phyloP scores from a whole-genome alignment of 2,113 vertebrate genomes.

The Cinclus mexicanus region DNA sequence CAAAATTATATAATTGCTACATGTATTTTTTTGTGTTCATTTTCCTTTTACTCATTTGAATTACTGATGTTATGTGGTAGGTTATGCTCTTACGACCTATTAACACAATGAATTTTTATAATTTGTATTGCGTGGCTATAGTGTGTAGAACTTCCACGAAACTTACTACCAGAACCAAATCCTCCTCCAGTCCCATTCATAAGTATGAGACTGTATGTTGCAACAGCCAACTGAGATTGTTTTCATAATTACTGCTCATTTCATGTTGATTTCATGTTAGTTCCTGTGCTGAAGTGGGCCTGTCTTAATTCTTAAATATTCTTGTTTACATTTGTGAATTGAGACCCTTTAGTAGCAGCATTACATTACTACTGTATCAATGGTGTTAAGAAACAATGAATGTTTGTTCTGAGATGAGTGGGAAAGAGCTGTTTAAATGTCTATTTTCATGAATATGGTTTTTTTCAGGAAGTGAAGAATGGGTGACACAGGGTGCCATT shows the following conservation, averaged over 20 bases:
- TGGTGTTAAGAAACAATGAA: conserved; percentile 27
- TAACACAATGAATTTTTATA: not conserved
- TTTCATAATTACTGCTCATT: not conserved
- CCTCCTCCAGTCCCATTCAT: not conserved
- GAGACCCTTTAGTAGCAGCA: not conserved
- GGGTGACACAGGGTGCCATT: conserved; percentile 57
- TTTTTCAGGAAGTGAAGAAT: conserved; percentile 63
- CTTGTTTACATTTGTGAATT: not conserved
- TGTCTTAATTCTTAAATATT: not conserved
- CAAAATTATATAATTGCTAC: not conserved
- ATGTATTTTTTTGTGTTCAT: not conserved
- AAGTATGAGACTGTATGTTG: not conserved
- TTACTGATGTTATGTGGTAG: not conserved
- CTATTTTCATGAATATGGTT: conserved; percentile 64
- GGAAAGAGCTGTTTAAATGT: conserved; percentile 73
- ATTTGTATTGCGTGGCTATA: not conserved
- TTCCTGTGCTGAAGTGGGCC: not conserved
- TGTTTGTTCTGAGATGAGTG: conserved; percentile 72
- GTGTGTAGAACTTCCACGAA: not conserved
- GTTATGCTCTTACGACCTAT: not conserved
- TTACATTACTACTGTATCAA: not conserved
- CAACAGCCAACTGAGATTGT: not conserved
- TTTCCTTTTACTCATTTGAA: not conserved
- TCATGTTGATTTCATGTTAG: not conserved
- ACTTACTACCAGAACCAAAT: not conserved